Conservation (phyloP, 2,113 vertebrate species). For the Caranx melampygus region DNA sequence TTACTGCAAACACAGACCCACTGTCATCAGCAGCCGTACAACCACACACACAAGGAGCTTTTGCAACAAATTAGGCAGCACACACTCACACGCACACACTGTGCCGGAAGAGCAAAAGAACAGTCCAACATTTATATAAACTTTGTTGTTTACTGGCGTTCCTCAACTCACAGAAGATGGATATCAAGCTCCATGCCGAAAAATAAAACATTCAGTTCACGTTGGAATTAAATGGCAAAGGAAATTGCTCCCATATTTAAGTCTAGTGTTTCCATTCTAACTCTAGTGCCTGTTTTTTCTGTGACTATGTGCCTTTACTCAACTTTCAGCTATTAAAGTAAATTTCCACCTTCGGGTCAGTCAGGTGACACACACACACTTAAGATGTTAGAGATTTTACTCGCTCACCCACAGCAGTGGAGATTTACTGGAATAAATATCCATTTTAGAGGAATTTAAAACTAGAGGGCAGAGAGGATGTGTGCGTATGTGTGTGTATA, state of each 20-base stretch:
- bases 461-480: slow-evolving; percentile 39
- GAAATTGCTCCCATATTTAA: neutral
- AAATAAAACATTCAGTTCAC: neutral
- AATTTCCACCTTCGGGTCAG: neutral
- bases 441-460: slow-evolving; percentile 58
- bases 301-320: slow-evolving; percentile 10
- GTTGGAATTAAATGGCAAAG: neutral
- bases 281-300: neutral
- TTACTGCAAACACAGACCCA: slow-evolving; percentile 45
- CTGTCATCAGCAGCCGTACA: slow-evolving; percentile 32
- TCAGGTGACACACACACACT: slow-evolving; percentile 9
- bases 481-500: slow-evolving; percentile 29
- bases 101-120: neutral
- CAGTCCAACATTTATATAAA: neutral
- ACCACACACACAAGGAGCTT: slow-evolving; percentile 10
- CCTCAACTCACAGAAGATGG: neutral
- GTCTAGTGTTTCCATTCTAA: neutral
- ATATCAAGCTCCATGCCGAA: neutral
- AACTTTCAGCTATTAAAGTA: slow-evolving; percentile 16
- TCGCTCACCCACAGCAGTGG: slow-evolving; percentile 10
- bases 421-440: slow-evolving; percentile 67
- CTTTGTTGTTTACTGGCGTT: neutral
- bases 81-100: slow-evolving; percentile 7
- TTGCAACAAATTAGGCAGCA: slow-evolving; percentile 33
- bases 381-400: slow-evolving; percentile 38